These are phyloP conservation scores for Brotula barbata DNA, from an alignment of 2,797 vertebrate genomes.

Conservation along the genomic window DNA sequence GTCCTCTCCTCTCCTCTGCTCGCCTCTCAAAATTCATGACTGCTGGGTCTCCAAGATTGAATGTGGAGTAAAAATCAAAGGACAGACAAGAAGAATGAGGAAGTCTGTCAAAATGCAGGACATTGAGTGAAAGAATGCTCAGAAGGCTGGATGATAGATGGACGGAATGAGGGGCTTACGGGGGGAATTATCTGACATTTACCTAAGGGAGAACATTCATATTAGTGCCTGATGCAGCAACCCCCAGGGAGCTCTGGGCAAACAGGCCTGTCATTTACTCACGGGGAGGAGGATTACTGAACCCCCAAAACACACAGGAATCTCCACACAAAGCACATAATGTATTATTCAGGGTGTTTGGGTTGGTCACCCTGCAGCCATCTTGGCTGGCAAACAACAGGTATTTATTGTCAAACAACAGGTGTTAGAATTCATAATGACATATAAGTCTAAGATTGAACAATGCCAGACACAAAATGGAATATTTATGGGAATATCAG, in stretches of 20 bases:
- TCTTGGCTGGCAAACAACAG: slow-evolving; percentile 56
- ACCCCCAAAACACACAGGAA: slow-evolving; percentile 62
- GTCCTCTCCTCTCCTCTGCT: slow-evolving; percentile 21
- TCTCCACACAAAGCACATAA: slow-evolving; percentile 57
- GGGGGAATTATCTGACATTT: slow-evolving; percentile 78
- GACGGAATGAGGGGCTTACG: slow-evolving; percentile 45
- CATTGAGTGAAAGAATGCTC: not conserved
- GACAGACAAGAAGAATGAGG: slow-evolving; percentile 30
- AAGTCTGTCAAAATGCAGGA: slow-evolving; percentile 6
- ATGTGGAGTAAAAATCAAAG: slow-evolving; percentile 30
- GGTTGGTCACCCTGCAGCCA: slow-evolving; percentile 53
- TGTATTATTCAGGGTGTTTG: slow-evolving; percentile 71
- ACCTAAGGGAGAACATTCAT: slow-evolving; percentile 75
- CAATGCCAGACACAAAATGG: slow-evolving; percentile 4
- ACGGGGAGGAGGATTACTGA: slow-evolving; percentile 69
- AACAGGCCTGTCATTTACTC: slow-evolving; percentile 82
- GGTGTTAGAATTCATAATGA: slow-evolving; percentile 56
- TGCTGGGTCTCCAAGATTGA: slow-evolving; percentile 18
- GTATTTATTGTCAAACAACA: slow-evolving; percentile 53
- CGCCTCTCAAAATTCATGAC: not conserved
- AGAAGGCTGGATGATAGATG: slow-evolving; percentile 27
- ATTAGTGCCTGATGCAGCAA: slow-evolving; percentile 62
- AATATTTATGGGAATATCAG: slow-evolving; percentile 22
- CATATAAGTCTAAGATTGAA: slow-evolving; percentile 48
- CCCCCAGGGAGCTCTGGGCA: slow-evolving; percentile 70